These are phyloP conservation scores for Calameuta pallipes DNA, from an alignment of 2,888 invertebrate species.

Conservation along the genomic window DNA sequence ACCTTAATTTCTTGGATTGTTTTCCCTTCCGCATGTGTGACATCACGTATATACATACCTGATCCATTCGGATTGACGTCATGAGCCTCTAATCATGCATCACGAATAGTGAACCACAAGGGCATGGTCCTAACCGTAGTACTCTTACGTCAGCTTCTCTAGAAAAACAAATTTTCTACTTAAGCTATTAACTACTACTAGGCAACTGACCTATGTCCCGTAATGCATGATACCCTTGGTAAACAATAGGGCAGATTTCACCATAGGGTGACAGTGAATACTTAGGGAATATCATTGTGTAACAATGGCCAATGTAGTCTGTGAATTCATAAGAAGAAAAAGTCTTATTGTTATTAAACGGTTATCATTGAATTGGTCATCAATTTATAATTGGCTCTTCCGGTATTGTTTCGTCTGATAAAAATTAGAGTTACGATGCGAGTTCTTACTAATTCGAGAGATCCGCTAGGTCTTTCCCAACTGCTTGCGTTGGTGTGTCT, in stretches of 20 bases:
- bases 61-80: not conserved
- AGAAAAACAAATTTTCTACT: not conserved
- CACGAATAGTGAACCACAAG: not conserved
- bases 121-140: not conserved
- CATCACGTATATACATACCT: not conserved
- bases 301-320: not conserved
- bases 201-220: not conserved
- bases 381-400: not conserved
- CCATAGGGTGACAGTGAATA: not conserved
- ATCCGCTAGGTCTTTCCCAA: not conserved
- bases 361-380: not conserved
- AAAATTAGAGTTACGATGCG: not conserved
- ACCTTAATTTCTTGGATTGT: not conserved
- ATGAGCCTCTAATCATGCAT: not conserved
- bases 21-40: not conserved
- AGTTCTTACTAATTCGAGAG: not conserved
- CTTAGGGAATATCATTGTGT: not conserved
- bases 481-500: not conserved
- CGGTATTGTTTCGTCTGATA: not conserved
- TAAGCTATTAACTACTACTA: not conserved
- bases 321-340: not conserved
- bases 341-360: not conserved
- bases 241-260: not conserved
- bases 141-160: not conserved
- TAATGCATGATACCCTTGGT: not conserved